Evolutionary conservation across 2,888 invertebrate species (phyloP).

Genomic region (Cepaea hortensis): DNA sequence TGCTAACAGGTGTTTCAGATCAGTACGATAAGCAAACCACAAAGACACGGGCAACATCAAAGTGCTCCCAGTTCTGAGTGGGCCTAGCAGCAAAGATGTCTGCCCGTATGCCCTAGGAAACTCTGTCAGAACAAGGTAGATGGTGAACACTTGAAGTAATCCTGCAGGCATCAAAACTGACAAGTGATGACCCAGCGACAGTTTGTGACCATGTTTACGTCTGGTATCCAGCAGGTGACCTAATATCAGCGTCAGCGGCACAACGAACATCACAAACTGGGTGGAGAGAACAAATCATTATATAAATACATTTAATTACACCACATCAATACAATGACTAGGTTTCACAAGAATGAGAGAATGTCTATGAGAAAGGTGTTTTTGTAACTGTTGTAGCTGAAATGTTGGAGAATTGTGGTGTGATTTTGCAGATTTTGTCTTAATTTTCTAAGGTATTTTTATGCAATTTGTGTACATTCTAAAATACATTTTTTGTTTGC

Average conservation of each 20-base stretch:
- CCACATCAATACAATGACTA: too few relatives aligned
- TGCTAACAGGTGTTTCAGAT: conserved; percentile 22
- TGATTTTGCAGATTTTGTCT: too few relatives aligned
- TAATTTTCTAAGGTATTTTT: too few relatives aligned
- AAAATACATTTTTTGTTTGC: too few relatives aligned
- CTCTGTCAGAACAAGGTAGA: conserved; percentile 79
- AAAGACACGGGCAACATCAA: conserved; percentile 79
- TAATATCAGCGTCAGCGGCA: conserved; percentile 85
- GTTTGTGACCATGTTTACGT: conserved; percentile 69
- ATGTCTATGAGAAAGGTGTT: too few relatives aligned
- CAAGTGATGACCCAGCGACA: conserved; percentile 42
- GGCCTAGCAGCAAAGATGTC: conserved; percentile 85
- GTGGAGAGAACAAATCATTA: not conserved
- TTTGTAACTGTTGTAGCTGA: too few relatives aligned
- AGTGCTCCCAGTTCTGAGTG: conserved; percentile 88
- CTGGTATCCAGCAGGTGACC: conserved; percentile 82
- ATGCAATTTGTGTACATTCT: too few relatives aligned
- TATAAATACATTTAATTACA: not conserved
- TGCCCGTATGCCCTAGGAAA: conserved; percentile 90
- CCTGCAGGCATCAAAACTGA: conserved; percentile 61
- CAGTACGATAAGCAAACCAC: conserved; percentile 4
- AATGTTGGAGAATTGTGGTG: too few relatives aligned
- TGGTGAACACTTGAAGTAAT: conserved; percentile 78
- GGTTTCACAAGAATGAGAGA: too few relatives aligned
- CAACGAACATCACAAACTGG: conserved; percentile 83